phyloP scores from a whole-genome alignment of 2,888 invertebrate species.

The Metalampra italica region DNA sequence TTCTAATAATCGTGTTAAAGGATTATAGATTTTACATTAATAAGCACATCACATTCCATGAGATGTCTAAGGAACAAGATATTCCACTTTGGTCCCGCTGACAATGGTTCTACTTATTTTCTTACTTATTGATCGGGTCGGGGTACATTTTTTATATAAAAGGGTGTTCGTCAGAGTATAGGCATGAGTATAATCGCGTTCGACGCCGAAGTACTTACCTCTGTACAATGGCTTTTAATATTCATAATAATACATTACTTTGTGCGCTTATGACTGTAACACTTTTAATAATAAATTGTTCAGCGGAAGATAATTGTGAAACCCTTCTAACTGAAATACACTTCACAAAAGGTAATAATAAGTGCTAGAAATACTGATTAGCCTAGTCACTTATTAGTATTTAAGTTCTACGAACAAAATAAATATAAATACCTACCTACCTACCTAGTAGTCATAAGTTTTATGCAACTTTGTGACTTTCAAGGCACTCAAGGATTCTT shows the following conservation, averaged over 20 bases:
- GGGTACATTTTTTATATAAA: slow-evolving; percentile 2
- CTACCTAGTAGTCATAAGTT: no score
- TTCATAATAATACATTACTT: neutral
- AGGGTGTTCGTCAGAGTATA: neutral
- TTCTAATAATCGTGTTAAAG: no score
- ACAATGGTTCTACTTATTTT: neutral
- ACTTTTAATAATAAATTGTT: slow-evolving; percentile 19
- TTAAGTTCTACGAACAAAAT: no score
- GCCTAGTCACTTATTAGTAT: no score
- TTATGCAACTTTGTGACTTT: no score
- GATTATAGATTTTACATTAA: no score
- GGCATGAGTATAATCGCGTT: neutral
- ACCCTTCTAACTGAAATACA: slow-evolving; percentile 92
- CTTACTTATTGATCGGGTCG: no score
- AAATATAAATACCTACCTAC: no score
- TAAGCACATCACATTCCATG: no score
- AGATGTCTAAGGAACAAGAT: neutral
- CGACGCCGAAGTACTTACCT: neutral
- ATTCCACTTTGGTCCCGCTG: slow-evolving; percentile 8
- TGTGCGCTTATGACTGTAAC: neutral
- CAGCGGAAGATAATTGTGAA: slow-evolving; percentile 87
- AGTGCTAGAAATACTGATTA: slow-evolving; percentile 3
- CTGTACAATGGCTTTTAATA: slow-evolving; percentile 3
- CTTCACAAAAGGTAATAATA: slow-evolving; percentile 88
- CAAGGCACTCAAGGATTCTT: no score